These are phyloP conservation scores for Spongia lamella DNA, from an alignment of 37 sponge, comb jelly and placozoan species.

Conservation along the genomic window DNA sequence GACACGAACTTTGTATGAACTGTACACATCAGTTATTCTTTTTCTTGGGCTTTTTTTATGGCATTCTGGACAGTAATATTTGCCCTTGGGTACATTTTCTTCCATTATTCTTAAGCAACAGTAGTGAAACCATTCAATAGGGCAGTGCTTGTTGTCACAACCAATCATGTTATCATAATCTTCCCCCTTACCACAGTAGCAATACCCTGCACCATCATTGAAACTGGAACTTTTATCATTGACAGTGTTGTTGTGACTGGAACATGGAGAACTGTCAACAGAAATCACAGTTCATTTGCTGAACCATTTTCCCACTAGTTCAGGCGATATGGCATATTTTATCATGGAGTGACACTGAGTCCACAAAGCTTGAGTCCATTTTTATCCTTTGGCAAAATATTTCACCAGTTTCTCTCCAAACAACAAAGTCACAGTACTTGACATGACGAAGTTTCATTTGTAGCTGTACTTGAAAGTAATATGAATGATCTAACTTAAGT, in stretches of 20 bases:
- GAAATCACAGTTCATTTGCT: too few species aligned
- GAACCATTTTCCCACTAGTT: conserved; percentile 51
- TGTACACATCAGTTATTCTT: too few species aligned
- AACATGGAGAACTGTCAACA: too few species aligned
- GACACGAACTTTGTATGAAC: too few species aligned
- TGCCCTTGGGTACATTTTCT: conserved; percentile 29
- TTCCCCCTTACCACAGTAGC: conserved; percentile 28
- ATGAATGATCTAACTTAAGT: conserved; percentile 6
- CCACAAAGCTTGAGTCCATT: conserved; percentile 6
- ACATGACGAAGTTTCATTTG: conserved; percentile 41
- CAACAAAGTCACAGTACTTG: conserved; percentile 52
- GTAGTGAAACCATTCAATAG: conserved; percentile 39
- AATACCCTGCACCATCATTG: conserved; percentile 32
- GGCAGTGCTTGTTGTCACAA: conserved; percentile 43
- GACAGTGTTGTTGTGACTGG: too few species aligned
- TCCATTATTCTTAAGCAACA: neutral
- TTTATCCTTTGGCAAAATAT: too few species aligned
- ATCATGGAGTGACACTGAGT: too few species aligned
- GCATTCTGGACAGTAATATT: conserved; percentile 38
- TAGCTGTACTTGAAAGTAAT: conserved; percentile 54
- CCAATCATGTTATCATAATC: conserved; percentile 42
- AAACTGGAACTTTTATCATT: too few species aligned
- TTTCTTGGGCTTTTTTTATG: neutral
- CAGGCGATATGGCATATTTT: too few species aligned
- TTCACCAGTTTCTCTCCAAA: too few species aligned